A percentile compares a stretch with the other conserved stretches of the same genome.
phyloP scores from a whole-genome alignment of 2,113 vertebrate genomes.

The Megaleporinus macrocephalus region DNA sequence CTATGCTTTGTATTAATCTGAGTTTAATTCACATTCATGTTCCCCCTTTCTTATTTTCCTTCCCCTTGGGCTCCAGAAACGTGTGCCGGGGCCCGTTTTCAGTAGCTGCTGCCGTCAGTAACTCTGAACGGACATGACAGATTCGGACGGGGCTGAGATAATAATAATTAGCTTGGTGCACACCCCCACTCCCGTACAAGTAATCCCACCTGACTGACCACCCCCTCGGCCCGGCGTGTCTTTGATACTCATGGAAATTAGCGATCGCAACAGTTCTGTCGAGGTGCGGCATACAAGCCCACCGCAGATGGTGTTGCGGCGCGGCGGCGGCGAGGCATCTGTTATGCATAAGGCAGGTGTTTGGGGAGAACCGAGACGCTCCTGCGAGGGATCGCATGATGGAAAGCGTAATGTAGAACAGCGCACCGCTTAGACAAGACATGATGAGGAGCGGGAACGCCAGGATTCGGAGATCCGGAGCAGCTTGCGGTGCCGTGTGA shows the following conservation, averaged over 20 bases:
- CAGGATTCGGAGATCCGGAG: conserved; percentile 26
- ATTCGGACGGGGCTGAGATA: background rate
- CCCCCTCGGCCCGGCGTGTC: background rate
- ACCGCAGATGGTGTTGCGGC: background rate
- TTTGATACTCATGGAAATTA: background rate
- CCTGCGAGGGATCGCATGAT: conserved; percentile 17
- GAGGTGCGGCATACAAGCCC: background rate
- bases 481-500: conserved; percentile 22
- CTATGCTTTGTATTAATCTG: no score
- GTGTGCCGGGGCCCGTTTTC: no score
- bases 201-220: background rate
- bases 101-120: background rate
- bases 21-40: no score
- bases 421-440: conserved; percentile 10
- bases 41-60: no score
- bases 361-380: background rate
- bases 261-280: background rate
- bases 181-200: background rate
- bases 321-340: background rate
- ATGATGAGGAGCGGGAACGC: conserved; percentile 7
- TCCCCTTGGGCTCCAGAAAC: no score
- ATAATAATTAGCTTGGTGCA: background rate
- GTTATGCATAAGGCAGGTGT: conserved; percentile 37
- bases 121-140: background rate
- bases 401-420: conserved; percentile 30